Conservation (phyloP, 2,888 invertebrate genomes). For the Andrena camellia region DNA sequence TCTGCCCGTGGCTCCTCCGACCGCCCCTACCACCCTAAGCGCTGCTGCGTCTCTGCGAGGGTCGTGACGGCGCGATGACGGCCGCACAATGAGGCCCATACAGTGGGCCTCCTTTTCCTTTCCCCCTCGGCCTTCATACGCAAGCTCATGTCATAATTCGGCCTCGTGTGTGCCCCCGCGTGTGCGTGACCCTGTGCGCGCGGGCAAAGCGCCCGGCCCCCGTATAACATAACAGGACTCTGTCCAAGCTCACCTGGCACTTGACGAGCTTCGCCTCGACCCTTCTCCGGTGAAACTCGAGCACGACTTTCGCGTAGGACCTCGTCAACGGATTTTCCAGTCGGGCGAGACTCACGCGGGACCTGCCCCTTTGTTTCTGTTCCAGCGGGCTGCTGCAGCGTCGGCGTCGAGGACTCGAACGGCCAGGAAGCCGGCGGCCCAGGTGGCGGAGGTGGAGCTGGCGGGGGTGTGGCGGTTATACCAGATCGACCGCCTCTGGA, state of each 20-base stretch:
- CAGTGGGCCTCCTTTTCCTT: conserved; percentile 73
- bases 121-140: conserved; percentile 55
- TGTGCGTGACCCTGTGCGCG: background rate
- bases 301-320: conserved; percentile 61
- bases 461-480: conserved; percentile 83
- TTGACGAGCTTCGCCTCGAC: conserved; percentile 71
- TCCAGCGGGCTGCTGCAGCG: conserved; percentile 82
- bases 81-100: conserved; percentile 78
- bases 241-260: conserved; percentile 75
- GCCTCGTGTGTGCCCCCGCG: conserved; percentile 53
- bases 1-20: conserved; percentile 24
- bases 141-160: conserved; percentile 76
- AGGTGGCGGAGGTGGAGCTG: conserved; percentile 76
- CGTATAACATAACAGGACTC: conserved; percentile 70
- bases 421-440: conserved; percentile 78
- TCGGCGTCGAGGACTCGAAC: conserved; percentile 80
- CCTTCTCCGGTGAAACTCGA: conserved; percentile 61
- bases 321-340: conserved; percentile 65
- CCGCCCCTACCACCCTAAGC: conserved; percentile 59
- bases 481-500: conserved; percentile 84
- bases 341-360: conserved; percentile 40
- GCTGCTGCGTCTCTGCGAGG: conserved; percentile 69
- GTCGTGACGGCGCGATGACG: conserved; percentile 80
- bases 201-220: background rate
- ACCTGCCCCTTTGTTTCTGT: conserved; percentile 57